Conservation (phyloP, 2,888 invertebrate species). For the Caenorhabditis becei region DNA sequence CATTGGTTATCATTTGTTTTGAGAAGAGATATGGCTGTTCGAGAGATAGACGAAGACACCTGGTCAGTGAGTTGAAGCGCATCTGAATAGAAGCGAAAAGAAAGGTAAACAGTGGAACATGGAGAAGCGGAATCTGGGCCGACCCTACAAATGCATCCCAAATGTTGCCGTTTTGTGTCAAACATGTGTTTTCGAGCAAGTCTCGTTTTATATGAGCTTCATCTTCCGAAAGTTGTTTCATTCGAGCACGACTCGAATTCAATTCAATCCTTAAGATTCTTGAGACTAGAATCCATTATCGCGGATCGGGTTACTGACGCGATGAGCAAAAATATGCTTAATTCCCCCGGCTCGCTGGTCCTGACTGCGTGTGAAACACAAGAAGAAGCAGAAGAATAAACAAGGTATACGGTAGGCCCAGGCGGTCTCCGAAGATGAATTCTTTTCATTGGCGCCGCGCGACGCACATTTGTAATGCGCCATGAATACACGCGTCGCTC, state of each 20-base stretch:
- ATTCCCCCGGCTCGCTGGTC: conserved; percentile 28
- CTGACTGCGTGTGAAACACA: conserved; percentile 56
- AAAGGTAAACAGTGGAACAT: no score
- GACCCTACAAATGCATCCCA: conserved; percentile 36
- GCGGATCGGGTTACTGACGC: conserved; percentile 45
- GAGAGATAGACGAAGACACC: background rate
- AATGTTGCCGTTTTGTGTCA: conserved; percentile 41
- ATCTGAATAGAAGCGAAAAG: no score
- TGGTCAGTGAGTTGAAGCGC: background rate
- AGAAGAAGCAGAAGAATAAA: conserved; percentile 55
- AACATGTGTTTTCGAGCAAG: conserved; percentile 50
- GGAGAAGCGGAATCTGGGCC: conserved; percentile 17
- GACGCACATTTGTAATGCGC: conserved; percentile 59
- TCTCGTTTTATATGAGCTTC: conserved; percentile 29
- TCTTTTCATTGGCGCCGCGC: conserved; percentile 52
- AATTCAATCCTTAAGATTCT: background rate
- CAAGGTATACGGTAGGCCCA: conserved; percentile 53
- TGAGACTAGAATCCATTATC: conserved; percentile 51
- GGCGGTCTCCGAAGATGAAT: conserved; percentile 17
- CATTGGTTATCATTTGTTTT: conserved; percentile 59
- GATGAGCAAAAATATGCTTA: conserved; percentile 60
- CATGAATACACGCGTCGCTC: conserved; percentile 35
- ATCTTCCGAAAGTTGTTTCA: conserved; percentile 9
- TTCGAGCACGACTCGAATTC: background rate
- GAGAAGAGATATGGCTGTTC: conserved; percentile 43